Conservation (phyloP, 2,888 invertebrate genomes). For the Mellilla xanthometata region DNA sequence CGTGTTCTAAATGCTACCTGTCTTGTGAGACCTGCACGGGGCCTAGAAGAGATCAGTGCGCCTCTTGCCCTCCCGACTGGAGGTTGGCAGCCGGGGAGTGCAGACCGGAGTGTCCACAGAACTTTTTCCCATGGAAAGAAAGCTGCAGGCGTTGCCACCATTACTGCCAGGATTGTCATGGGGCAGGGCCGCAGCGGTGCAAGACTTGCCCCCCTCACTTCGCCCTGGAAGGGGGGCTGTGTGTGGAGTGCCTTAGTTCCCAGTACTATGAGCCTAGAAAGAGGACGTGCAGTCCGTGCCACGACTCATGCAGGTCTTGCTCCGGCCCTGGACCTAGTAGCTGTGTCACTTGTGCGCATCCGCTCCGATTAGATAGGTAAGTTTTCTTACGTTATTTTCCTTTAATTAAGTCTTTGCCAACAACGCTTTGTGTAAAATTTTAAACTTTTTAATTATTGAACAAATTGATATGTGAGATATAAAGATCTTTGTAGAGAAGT, state of each 20-base stretch:
- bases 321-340: slow-evolving; percentile 88
- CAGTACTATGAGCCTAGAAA: slow-evolving; percentile 88
- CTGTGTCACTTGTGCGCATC: slow-evolving; percentile 87
- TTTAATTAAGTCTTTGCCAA: too few species aligned
- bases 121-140: slow-evolving; percentile 91
- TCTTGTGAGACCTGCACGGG: slow-evolving; percentile 93
- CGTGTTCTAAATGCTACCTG: slow-evolving; percentile 91
- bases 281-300: slow-evolving; percentile 87
- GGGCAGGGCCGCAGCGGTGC: slow-evolving; percentile 89
- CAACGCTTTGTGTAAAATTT: too few species aligned
- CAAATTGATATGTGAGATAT: too few species aligned
- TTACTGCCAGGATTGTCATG: slow-evolving; percentile 93
- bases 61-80: slow-evolving; percentile 91
- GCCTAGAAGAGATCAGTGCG: slow-evolving; percentile 92
- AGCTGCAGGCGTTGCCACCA: slow-evolving; percentile 95
- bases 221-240: slow-evolving; percentile 86
- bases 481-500: too few species aligned
- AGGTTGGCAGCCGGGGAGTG: slow-evolving; percentile 92
- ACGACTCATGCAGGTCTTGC: slow-evolving; percentile 87
- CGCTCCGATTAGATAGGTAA: slow-evolving; percentile 86
- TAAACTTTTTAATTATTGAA: too few species aligned
- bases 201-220: slow-evolving; percentile 88
- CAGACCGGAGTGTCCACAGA: slow-evolving; percentile 91
- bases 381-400: too few species aligned
- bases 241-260: slow-evolving; percentile 88